These are phyloP conservation scores for Microplitis demolitor DNA, from an alignment of 1,140 invertebrate genomes.

Conservation along the genomic window DNA sequence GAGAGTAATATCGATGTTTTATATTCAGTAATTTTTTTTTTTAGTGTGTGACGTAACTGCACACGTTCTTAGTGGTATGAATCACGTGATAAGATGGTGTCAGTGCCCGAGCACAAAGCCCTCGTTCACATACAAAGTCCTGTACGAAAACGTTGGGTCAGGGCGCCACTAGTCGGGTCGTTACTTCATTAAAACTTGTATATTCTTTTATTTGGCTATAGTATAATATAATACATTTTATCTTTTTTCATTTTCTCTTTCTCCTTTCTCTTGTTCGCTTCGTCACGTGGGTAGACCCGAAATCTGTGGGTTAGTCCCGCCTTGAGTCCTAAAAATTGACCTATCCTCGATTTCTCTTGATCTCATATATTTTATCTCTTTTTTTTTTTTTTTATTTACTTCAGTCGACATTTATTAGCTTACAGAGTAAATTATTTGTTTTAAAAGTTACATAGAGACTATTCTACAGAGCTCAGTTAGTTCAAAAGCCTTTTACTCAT, in stretches of 20 bases:
- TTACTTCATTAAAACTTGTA: background rate
- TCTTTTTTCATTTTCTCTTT: constrained; percentile 9
- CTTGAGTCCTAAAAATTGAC: constrained; percentile 30
- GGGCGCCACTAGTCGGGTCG: constrained; percentile 44
- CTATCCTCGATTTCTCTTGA: background rate
- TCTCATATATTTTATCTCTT: background rate
- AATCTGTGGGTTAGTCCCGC: constrained; percentile 43
- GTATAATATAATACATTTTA: background rate
- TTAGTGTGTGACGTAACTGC: constrained; percentile 15
- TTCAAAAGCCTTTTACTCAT: too few relatives aligned
- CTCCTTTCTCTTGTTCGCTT: constrained; percentile 37
- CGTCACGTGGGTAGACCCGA: constrained; percentile 51
- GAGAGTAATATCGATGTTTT: background rate
- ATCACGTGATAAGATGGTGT: constrained; percentile 41
- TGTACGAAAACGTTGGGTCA: constrained; percentile 10
- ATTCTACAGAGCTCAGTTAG: too few relatives aligned
- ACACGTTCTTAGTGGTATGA: constrained; percentile 13
- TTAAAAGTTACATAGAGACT: too few relatives aligned
- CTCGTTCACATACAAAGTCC: background rate
- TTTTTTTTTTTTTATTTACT: background rate
- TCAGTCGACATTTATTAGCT: background rate
- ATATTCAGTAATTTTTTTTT: background rate
- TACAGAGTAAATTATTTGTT: too few relatives aligned
- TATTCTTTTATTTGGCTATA: too few relatives aligned
- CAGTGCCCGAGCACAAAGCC: constrained; percentile 41